Evolutionary conservation across 2,888 invertebrate species (phyloP).

Genomic region (Camponotus fellah): DNA sequence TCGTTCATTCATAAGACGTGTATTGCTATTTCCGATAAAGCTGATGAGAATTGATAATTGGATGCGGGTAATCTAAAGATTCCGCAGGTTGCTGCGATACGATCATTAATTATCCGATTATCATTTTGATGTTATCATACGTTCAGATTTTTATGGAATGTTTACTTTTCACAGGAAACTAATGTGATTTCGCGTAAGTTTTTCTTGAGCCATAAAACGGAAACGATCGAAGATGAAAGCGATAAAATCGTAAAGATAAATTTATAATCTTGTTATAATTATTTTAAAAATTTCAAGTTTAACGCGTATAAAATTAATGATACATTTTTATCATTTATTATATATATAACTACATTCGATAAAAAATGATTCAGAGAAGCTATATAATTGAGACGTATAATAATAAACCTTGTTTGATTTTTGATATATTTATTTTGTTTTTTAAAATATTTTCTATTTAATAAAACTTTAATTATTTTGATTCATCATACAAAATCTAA

Average conservation of each 20-base stretch:
- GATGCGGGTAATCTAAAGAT: constrained; percentile 19
- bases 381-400: neutral
- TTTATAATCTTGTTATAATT: neutral
- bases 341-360: neutral
- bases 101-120: constrained; percentile 17
- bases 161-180: neutral
- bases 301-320: neutral
- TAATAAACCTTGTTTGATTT: neutral
- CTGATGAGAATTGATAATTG: constrained; percentile 31
- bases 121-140: constrained; percentile 12
- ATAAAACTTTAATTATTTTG: neutral
- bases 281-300: neutral
- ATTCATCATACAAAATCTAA: neutral
- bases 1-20: constrained; percentile 40
- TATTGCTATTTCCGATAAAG: constrained; percentile 23
- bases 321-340: neutral
- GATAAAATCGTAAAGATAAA: neutral
- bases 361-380: neutral
- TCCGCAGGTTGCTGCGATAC: constrained; percentile 11
- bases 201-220: neutral
- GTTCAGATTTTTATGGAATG: constrained; percentile 8
- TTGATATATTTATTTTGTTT: neutral
- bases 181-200: neutral
- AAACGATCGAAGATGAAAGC: neutral
- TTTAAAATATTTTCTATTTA: neutral